Evolutionary conservation across 2,888 invertebrate species (phyloP), one percentile per base, ranked within the genome.

Genomic region (Lepeophtheirus nordmannii): DNA sequence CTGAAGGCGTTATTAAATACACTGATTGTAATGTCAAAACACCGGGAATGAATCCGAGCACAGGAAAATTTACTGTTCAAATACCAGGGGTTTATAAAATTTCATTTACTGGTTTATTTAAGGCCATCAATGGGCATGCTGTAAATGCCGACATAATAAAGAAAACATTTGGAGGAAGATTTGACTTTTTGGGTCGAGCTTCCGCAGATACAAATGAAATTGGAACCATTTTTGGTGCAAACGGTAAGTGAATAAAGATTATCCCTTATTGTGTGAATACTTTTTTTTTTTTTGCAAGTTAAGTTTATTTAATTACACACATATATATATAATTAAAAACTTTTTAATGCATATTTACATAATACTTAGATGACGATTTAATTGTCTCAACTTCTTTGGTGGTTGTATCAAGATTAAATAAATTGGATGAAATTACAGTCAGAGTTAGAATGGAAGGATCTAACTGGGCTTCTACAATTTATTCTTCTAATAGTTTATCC

Each of bases 151-250:
- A 63, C 56, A 63, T 63, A 1, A 63, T 63, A 12, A 20, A 38
- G 14, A 17, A 53, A 11, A 63, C 20, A 17, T n/a, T 12, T 22
- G 23, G 23, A 17, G 23, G 20, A 22, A 53, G 23, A 10, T 14
- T 56, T 38, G 38, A 63, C 1, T 60, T 60, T 60, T 37, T 63
- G 14, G 63, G 63, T n/a, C 53, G 63, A 46, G 46, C 63, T n/a
- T 22, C 20, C 20, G 63, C 63, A 5, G 63, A 63, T n/a, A 63
- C 56, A 30, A 56, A 63, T 56, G 63, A 63, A 56, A 53, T 53
- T 38, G 63, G 60, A 37, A 38, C 60, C 10, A 10, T 60, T 23
- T 60, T 60, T 60, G 57, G 57, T 57, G 57, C 20, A 23, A 57
- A 30, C 30, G 30, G 30, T 30, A 30, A 30, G 30, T 2, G 30